Base-by-base conservation (phyloP, 1,140 invertebrate species). In the Babylonia areolata region DNA sequence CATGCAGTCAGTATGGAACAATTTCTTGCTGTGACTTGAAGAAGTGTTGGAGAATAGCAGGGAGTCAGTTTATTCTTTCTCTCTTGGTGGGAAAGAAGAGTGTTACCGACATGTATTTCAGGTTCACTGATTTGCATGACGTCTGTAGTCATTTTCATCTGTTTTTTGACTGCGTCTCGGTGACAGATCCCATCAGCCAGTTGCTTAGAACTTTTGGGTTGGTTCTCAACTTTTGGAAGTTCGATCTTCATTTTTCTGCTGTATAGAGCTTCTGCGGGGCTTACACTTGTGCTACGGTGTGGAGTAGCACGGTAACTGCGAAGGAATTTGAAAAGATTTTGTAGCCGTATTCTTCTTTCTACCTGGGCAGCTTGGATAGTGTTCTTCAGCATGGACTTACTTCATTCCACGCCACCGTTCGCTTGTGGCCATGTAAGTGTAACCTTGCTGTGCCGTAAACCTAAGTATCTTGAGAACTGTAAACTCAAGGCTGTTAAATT, bases 401-500 rank as follows among this genome's bases (percentile, higher is more conserved):
- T 81, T 23, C 46, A 23, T 85, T 85, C 84, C 31, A 51, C 85
- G 12, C 75, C 71, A 31, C 54, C 84, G 35, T 87, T 84, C 35
- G 84, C 77, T 81, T 80, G 39, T 5, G 11, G 85, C 31, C 2
- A 77, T 81, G 58, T 73, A 90, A 12, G 37, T 84, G 46, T 0
- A 51, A 51, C 17, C 17, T 3, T 51, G 46, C 46, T 0, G 46
- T 51, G 9, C 15, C 17, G 46, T 12, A 51, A 51, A 17, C 46
- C 17, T 17, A 51, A 17, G 17, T 51, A 2, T 12, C 31, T 28
- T n/a, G 73, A 90, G 46, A 0, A 51, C n/a, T n/a, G n/a, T n/a
- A n/a, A n/a, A n/a, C 46, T 89, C 77, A 73, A 33, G 2, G 11
- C 85, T 58, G n/a, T 86, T 89, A 78, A 90, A 90, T 46, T 80